Evolutionary conservation across 2,888 invertebrate species (phyloP).

Genomic region (Calephelis perditalis): DNA sequence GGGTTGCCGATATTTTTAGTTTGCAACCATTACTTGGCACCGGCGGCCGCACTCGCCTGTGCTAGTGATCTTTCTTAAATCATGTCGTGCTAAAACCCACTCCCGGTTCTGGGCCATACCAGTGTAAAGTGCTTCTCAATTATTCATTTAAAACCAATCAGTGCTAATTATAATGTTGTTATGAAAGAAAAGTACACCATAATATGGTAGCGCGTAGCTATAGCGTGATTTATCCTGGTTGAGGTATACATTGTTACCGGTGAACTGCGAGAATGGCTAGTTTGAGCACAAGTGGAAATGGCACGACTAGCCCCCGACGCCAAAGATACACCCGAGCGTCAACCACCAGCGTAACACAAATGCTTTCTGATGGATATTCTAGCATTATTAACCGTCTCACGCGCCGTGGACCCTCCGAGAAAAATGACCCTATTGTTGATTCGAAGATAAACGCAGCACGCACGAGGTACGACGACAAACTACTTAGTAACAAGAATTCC

Average conservation of each 20-base stretch:
- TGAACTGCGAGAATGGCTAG: slow-evolving; percentile 48
- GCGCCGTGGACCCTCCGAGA: slow-evolving; percentile 87
- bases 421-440: slow-evolving; percentile 67
- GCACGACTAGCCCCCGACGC: slow-evolving; percentile 75
- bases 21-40: slow-evolving; percentile 82
- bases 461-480: slow-evolving; percentile 63
- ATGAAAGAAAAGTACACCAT: slow-evolving; percentile 17
- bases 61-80: slow-evolving; percentile 75
- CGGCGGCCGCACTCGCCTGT: slow-evolving; percentile 74
- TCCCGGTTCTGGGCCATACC: slow-evolving; percentile 45
- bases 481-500: slow-evolving; percentile 53
- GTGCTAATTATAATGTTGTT: slow-evolving; percentile 12
- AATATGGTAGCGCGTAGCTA: slow-evolving; percentile 55
- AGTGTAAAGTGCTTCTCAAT: slow-evolving; percentile 13
- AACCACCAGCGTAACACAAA: slow-evolving; percentile 89
- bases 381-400: slow-evolving; percentile 89
- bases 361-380: slow-evolving; percentile 91
- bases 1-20: slow-evolving; percentile 83
- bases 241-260: slow-evolving; percentile 43
- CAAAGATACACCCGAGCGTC: slow-evolving; percentile 87
- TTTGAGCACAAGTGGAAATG: slow-evolving; percentile 55
- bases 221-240: slow-evolving; percentile 60
- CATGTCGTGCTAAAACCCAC: slow-evolving; percentile 65
- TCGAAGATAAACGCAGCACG: slow-evolving; percentile 51
- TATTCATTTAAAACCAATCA: slow-evolving; percentile 31